These are phyloP conservation scores for Plectropomus leopardus DNA, from an alignment of 2,113 vertebrate genomes.

Conservation along the genomic window DNA sequence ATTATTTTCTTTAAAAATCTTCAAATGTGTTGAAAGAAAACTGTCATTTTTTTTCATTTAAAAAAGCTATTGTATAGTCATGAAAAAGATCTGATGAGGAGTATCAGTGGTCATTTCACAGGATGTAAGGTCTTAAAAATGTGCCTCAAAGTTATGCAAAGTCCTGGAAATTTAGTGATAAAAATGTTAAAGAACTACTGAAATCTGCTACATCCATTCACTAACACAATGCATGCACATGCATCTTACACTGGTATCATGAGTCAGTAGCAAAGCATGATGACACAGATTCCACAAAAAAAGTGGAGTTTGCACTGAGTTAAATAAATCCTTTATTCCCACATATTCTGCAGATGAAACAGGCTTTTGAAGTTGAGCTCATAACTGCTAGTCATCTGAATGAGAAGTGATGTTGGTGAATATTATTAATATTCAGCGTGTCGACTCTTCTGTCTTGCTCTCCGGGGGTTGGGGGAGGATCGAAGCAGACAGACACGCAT, in stretches of 20 bases:
- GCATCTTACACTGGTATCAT: conserved; percentile 1
- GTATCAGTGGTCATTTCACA: too few species aligned
- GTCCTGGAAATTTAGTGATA: too few species aligned
- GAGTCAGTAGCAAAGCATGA: not conserved
- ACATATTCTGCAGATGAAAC: conserved; percentile 68
- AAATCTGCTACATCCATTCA: not conserved
- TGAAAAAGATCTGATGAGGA: too few species aligned
- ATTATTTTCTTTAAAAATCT: too few species aligned
- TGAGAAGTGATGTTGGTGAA: conserved; percentile 58
- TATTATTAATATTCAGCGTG: conserved; percentile 73
- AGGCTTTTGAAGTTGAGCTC: conserved; percentile 71
- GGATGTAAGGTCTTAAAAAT: too few species aligned
- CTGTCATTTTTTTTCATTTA: too few species aligned
- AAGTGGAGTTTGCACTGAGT: conserved; percentile 34
- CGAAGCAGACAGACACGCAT: conserved; percentile 34
- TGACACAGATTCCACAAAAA: conserved; percentile 31
- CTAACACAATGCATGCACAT: not conserved
- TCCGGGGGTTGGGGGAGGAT: conserved; percentile 45
- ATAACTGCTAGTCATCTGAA: conserved; percentile 72
- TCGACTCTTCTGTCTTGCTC: conserved; percentile 58
- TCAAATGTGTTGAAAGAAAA: too few species aligned
- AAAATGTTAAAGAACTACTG: too few species aligned
- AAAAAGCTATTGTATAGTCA: too few species aligned
- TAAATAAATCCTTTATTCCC: conserved; percentile 66
- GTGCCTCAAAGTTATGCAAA: too few species aligned